phyloP scores from a whole-genome alignment of 2,797 vertebrate species.

The Anableps anableps region DNA sequence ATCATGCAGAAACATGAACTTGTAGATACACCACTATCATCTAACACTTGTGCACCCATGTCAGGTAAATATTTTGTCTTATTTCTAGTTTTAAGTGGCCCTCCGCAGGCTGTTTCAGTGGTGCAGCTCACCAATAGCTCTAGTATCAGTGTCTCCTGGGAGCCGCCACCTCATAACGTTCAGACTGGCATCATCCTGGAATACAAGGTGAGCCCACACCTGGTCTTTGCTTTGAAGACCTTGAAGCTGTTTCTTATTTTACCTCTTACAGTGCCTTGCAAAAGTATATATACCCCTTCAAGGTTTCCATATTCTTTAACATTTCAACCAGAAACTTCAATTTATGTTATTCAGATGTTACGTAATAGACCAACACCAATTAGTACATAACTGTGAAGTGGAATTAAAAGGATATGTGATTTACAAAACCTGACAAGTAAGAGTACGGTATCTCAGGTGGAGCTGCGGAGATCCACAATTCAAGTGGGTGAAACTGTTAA shows the following conservation, averaged over 20 bases:
- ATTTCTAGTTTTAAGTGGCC: constrained; percentile 83
- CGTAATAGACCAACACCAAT: background rate
- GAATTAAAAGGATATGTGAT: background rate
- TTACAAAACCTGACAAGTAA: background rate
- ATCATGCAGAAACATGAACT: background rate
- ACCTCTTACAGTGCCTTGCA: too few species aligned
- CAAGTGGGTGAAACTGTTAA: background rate
- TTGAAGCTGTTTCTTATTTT: background rate
- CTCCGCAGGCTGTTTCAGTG: constrained; percentile 88
- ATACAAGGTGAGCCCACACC: constrained; percentile 84
- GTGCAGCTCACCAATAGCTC: constrained; percentile 88
- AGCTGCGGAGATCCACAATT: background rate
- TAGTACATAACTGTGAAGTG: background rate
- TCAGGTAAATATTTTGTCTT: constrained; percentile 16
- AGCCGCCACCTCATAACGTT: constrained; percentile 84
- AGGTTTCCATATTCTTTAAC: background rate
- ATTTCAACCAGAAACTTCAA: background rate
- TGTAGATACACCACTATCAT: background rate
- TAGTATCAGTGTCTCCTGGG: constrained; percentile 93
- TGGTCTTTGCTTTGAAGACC: background rate
- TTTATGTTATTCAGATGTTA: background rate
- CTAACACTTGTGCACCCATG: background rate
- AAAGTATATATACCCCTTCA: background rate
- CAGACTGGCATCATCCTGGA: constrained; percentile 88
- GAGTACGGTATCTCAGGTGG: background rate